These are phyloP conservation scores for Morinoia aosen DNA, from an alignment of 2,888 invertebrate species.

Conservation along the genomic window DNA sequence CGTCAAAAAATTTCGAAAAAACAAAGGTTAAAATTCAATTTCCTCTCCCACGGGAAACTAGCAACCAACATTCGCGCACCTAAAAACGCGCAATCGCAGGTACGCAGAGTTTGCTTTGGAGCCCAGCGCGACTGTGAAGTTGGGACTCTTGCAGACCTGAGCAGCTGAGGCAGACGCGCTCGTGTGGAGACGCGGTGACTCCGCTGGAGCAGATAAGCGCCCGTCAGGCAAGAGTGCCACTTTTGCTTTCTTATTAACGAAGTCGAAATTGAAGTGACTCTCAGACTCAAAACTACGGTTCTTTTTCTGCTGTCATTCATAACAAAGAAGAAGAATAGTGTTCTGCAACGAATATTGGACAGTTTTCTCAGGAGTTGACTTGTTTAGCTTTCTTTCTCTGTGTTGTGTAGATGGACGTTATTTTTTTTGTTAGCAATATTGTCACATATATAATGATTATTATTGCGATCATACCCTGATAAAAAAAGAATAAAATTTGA, in stretches of 20 bases:
- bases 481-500: neutral
- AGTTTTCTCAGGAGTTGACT: neutral
- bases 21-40: neutral
- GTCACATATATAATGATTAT: neutral
- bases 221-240: neutral
- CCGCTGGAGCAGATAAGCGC: neutral
- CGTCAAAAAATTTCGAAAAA: neutral
- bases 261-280: conserved; percentile 4
- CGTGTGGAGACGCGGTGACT: neutral
- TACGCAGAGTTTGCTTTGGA: neutral
- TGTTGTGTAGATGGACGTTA: neutral
- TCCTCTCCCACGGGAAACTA: neutral
- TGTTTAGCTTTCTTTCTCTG: neutral
- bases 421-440: neutral
- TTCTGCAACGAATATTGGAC: neutral
- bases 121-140: neutral
- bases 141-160: neutral
- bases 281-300: neutral
- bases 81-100: neutral
- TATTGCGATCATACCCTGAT: neutral
- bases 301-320: neutral
- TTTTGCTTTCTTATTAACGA: neutral
- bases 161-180: neutral
- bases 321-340: neutral
- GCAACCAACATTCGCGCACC: neutral